Conservation (phyloP, 2,888 invertebrate species). For the Temnothorax rugatulus region DNA sequence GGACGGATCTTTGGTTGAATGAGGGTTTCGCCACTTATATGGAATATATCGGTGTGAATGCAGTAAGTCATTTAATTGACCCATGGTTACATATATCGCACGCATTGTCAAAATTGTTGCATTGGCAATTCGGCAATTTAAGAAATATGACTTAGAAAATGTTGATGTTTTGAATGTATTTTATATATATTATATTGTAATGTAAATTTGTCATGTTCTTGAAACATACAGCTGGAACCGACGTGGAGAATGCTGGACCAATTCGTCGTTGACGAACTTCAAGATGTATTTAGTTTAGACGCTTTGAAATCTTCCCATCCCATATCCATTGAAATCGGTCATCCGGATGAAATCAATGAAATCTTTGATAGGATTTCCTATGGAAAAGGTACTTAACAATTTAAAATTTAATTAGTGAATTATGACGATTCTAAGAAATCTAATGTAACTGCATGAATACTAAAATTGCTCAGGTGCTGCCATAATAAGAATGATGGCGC, state of each 20-base stretch:
- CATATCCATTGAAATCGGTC: constrained; percentile 90
- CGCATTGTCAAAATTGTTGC: neutral
- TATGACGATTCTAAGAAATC: neutral
- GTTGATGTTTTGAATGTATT: neutral
- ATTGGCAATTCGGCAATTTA: neutral
- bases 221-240: constrained; percentile 86
- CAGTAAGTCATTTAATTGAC: constrained; percentile 83
- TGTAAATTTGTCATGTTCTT: neutral
- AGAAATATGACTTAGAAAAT: neutral
- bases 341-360: constrained; percentile 95
- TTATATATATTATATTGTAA: neutral
- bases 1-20: constrained; percentile 92
- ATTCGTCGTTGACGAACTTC: constrained; percentile 86
- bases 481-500: constrained; percentile 96
- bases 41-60: constrained; percentile 90
- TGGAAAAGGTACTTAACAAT: constrained; percentile 90
- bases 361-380: constrained; percentile 97
- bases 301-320: constrained; percentile 86
- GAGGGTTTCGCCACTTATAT: constrained; percentile 92
- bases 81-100: neutral
- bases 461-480: constrained; percentile 89
- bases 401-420: neutral
- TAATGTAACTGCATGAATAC: neutral
- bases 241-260: constrained; percentile 86
- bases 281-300: constrained; percentile 86